Evolutionary conservation across 2,113 vertebrate genomes (phyloP), one percentile per base, ranked within the genome.

Genomic region (Microcebus murinus): DNA sequence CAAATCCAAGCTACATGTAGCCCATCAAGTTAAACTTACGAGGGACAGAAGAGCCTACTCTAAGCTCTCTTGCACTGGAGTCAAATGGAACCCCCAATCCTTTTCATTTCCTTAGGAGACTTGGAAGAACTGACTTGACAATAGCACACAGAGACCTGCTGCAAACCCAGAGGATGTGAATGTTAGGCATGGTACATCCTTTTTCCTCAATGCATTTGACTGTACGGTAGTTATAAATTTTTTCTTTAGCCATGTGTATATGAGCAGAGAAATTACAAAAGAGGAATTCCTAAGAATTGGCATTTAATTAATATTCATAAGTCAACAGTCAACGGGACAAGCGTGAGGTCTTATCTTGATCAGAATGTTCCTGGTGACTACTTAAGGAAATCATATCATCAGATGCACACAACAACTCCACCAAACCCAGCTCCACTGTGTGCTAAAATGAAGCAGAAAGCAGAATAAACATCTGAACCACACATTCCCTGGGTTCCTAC

Each of bases 31-130:
- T 50, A 36, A 68, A 21, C 31, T 63, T 67, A 59, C 45, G 29
- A 48, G 15, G 34, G 2, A 17, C 6, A 6, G n/a, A 67, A 76
- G 34, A 88, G 42, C 17, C 18, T 15, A 15, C 34, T 59, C 31
- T 42, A 7, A n/a, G 23, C 73, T 61, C 29, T 61, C 48, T 59
- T 27, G 7, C 18, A 2, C 6, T 70, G 76, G 25, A 45, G 45
- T 73, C 57, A 82, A 67, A 88, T 39, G 34, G 45, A 95, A 67
- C 39, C 17, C 76, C 39, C 27, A 55, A 45, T 14, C 2, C 21
- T 68, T 65, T 70, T 70, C 8, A 42, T 55, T 90, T 96, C 87
- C 25, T 83, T 57, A 48, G 48, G 36, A 83, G 61, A 65, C 13
- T 48, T 48, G 74, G 14, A 88, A 87, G 50, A 92, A 63, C 23